Evolutionary conservation across 2,888 invertebrate genomes (phyloP), one percentile per base, ranked within the genome.

Genomic region (Euproctis similis): DNA sequence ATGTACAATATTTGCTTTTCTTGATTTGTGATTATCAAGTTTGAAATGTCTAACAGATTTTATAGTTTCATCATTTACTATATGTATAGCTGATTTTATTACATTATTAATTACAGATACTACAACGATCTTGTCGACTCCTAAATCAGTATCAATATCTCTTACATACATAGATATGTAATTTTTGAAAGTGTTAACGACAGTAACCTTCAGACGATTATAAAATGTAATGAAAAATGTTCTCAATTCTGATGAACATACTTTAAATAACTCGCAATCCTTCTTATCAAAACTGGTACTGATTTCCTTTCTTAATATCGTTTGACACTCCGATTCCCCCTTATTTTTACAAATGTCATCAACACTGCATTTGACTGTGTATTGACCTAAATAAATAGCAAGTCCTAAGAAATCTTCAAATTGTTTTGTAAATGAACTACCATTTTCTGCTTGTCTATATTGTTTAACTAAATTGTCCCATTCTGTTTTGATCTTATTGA

Each of bases 131-230:
- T 59, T 59, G 12, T 65, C 58, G 0, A 37, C 18, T n/a, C 37
- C 53, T 1, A 31, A 38, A 7, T 63, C 63, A 0, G 43, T 36
- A 7, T 51, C 53, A 0, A 65, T 59, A 10, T 80, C 77, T 33
- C 55, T 55, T 0, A 27, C 24, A 25, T 70, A 81, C 74, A 80
- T 78, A 7, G 64, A 63, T 18, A 53, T 63, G 25, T 76, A 80
- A 32, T 69, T 70, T 13, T 35, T 58, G 18, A 76, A 53, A 1
- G 56, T 51, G 9, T 49, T 61, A 0, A 63, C 58, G 1, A 56
- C 40, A 3, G 71, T 69, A n/a, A 67, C 60, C 5, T 71, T 73
- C 0, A 77, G 14, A 7, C 50, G 33, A 8, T 36, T 38, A 26
- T 73, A 71, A 17, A 68, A 63, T 26, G 57, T 46, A 1, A 12